Percentiles rank a stretch among this genome's conserved stretches.
Conservation (phyloP, 2,797 vertebrate species). For the Cetoscarus ocellatus region DNA sequence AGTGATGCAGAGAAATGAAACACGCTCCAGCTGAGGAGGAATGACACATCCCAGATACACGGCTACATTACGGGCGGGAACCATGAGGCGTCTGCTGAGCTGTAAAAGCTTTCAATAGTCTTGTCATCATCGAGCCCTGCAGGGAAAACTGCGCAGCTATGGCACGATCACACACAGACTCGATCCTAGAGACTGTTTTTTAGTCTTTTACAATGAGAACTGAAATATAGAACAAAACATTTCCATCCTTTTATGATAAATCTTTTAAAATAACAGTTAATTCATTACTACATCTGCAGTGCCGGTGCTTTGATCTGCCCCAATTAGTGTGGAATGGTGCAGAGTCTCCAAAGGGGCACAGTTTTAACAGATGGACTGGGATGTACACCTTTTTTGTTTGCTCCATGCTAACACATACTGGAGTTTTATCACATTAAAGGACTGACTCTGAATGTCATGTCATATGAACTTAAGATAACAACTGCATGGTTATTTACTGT, state of each 20-base stretch:
- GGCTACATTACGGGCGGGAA: constrained; percentile 24
- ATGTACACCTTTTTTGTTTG: too few species aligned
- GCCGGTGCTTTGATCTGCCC: background rate
- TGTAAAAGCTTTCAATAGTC: constrained; percentile 23
- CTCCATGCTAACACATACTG: too few species aligned
- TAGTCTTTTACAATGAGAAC: background rate
- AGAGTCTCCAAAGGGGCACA: too few species aligned
- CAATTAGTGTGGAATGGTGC: too few species aligned
- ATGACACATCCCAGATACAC: constrained; percentile 40
- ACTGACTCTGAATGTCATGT: too few species aligned
- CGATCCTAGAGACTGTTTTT: constrained; percentile 1
- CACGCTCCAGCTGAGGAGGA: constrained; percentile 33
- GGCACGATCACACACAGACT: constrained; percentile 10
- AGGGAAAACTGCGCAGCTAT: constrained; percentile 16
- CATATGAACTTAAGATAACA: too few species aligned
- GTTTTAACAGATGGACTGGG: too few species aligned
- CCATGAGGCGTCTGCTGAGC: constrained; percentile 17
- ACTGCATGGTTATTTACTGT: too few species aligned
- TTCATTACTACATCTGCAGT: background rate
- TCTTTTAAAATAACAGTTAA: background rate
- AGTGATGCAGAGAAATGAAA: constrained; percentile 38
- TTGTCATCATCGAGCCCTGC: constrained; percentile 11
- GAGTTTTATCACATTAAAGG: too few species aligned
- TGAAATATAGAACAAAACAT: constrained; percentile 3
- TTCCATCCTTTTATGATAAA: background rate